Percentiles rank a stretch among this genome's conserved stretches.
Conservation (phyloP, 2,797 vertebrate genomes). For the Alca torda region DNA sequence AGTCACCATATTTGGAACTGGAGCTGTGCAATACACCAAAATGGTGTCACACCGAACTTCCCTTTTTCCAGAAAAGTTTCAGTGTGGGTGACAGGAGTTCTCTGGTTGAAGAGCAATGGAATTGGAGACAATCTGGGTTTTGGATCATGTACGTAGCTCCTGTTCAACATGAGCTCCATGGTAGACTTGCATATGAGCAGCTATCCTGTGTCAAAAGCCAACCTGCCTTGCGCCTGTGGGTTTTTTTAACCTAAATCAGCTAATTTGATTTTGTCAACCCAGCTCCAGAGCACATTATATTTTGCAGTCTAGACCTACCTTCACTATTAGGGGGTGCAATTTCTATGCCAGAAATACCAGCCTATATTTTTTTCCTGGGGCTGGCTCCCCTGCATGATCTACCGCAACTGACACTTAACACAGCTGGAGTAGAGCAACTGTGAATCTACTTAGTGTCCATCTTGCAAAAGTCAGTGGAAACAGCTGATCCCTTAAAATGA, state of each 20-base stretch:
- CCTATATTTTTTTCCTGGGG: conserved; percentile 35
- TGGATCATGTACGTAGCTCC: not conserved
- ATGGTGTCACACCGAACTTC: not conserved
- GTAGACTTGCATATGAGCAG: not conserved
- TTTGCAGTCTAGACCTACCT: conserved; percentile 16
- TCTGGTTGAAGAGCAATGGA: not conserved
- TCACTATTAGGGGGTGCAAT: not conserved
- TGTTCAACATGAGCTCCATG: not conserved
- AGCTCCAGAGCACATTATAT: not conserved
- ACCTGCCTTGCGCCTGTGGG: not conserved
- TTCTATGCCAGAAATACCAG: conserved; percentile 45
- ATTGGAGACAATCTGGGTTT: not conserved
- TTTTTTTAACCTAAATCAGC: not conserved
- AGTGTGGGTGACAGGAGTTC: not conserved
- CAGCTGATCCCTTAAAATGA: conserved; percentile 38
- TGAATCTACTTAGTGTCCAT: not conserved
- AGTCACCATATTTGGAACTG: not conserved
- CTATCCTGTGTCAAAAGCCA: not conserved
- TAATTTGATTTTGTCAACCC: conserved; percentile 20
- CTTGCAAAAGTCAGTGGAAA: conserved; percentile 17
- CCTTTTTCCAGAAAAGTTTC: not conserved
- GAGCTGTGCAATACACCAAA: not conserved
- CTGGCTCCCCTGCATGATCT: not conserved
- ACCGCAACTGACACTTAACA: not conserved
- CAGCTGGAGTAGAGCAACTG: not conserved